Evolutionary conservation across 2,888 invertebrate species (phyloP).

Genomic region (Polydrusus cervinus): DNA sequence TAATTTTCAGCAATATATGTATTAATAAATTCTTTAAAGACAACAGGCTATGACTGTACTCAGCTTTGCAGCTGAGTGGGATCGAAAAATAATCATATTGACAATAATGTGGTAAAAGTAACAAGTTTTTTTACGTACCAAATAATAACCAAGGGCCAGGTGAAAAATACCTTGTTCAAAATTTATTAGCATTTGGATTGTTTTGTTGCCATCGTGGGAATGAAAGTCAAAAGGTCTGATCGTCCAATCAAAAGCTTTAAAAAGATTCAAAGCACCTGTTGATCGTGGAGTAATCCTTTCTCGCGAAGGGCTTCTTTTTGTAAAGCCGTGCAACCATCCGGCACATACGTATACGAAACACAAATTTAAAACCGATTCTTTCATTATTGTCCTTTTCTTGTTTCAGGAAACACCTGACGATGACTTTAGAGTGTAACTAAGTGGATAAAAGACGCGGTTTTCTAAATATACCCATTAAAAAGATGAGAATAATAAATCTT

Average conservation of each 20-base stretch:
- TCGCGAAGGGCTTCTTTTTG: constrained; percentile 42
- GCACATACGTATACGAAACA: constrained; percentile 23
- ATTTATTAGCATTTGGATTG: constrained; percentile 37
- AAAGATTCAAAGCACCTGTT: constrained; percentile 59
- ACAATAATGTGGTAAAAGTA: neutral
- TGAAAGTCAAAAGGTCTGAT: constrained; percentile 19
- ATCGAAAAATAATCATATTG: neutral
- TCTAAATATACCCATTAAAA: neutral
- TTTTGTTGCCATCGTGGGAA: constrained; percentile 48
- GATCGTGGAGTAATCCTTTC: constrained; percentile 60
- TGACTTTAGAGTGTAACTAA: neutral
- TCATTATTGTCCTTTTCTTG: constrained; percentile 19
- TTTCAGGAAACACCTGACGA: constrained; percentile 45
- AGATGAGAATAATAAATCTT: neutral
- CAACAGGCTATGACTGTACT: too few relatives aligned
- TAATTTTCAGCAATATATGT: too few relatives aligned
- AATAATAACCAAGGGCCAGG: constrained; percentile 25
- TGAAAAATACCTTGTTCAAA: constrained; percentile 36
- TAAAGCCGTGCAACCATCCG: constrained; percentile 39
- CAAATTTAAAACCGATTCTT: constrained; percentile 29
- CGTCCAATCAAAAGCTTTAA: constrained; percentile 41
- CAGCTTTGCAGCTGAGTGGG: too few relatives aligned
- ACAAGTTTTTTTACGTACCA: constrained; percentile 1
- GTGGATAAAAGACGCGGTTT: constrained; percentile 15
- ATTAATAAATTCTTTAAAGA: too few relatives aligned